phyloP scores from a whole-genome alignment of 2,888 invertebrate genomes.

The Cephus spinipes region DNA sequence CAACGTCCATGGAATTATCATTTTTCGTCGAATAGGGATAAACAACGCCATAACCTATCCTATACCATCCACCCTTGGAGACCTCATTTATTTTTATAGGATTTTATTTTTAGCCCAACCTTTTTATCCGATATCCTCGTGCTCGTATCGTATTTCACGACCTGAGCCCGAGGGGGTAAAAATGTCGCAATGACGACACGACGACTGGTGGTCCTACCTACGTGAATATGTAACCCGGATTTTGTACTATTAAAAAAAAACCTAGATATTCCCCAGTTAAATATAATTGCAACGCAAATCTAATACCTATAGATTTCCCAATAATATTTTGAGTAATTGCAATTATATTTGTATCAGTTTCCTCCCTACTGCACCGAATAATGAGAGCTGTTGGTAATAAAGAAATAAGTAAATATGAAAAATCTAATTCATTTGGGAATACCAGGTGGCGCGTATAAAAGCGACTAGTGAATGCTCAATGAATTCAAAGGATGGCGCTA shows the following conservation, averaged over 20 bases:
- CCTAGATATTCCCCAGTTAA: not conserved
- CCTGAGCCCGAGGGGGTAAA: not conserved
- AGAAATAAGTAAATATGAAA: not conserved
- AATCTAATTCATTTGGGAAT: not conserved
- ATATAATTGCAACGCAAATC: not conserved
- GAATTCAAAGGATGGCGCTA: not conserved
- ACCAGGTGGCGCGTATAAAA: not conserved
- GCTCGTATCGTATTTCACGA: not conserved
- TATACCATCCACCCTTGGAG: constrained; percentile 1
- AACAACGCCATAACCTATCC: constrained; percentile 6
- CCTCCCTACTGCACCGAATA: not conserved
- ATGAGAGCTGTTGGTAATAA: not conserved
- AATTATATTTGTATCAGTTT: not conserved
- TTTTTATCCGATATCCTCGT: constrained; percentile 1
- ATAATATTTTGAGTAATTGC: not conserved
- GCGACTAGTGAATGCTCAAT: not conserved
- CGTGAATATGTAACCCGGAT: not conserved
- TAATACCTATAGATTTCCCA: not conserved
- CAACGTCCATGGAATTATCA: constrained; percentile 1
- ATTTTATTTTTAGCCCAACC: constrained; percentile 4
- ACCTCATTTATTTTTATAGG: constrained; percentile 9
- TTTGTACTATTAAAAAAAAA: not conserved
- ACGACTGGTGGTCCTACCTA: not conserved
- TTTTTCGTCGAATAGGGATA: constrained; percentile 2
- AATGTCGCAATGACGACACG: not conserved